A percentile compares a stretch with the other conserved stretches of the same genome.
Evolutionary conservation across 1,140 invertebrate genomes (phyloP).

Genomic region (Aphaenogaster floridana): DNA sequence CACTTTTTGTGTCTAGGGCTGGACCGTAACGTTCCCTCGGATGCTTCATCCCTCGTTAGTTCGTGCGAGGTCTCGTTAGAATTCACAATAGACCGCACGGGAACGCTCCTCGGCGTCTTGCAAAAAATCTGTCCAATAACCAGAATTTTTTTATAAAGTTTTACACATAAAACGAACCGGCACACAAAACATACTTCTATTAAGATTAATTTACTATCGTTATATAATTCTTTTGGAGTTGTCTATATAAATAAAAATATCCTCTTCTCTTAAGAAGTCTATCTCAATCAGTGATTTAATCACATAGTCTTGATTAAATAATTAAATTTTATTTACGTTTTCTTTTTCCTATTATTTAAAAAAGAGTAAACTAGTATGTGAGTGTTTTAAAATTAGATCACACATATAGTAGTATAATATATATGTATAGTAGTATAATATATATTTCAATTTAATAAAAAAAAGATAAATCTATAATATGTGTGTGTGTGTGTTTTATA

Average conservation of each 20-base stretch:
- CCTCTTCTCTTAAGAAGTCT: neutral
- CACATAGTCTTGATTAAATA: neutral
- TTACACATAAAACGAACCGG: slow-evolving; percentile 28
- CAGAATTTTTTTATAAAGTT: slow-evolving; percentile 36
- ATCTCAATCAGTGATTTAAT: neutral
- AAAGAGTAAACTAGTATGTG: neutral
- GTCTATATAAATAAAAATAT: slow-evolving; percentile 26
- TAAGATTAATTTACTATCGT: slow-evolving; percentile 12
- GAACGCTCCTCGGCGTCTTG: slow-evolving; percentile 2
- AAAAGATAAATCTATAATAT: too few species aligned
- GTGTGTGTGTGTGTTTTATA: too few species aligned
- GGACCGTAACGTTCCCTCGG: slow-evolving; percentile 68
- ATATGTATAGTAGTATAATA: neutral
- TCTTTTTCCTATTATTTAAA: neutral
- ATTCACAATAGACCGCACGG: slow-evolving; percentile 48
- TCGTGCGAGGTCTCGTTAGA: slow-evolving; percentile 67
- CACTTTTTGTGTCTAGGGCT: slow-evolving; percentile 76
- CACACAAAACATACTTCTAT: slow-evolving; percentile 6
- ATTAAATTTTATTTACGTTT: neutral
- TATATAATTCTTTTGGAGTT: neutral
- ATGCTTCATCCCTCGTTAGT: slow-evolving; percentile 73
- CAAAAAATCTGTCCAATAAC: slow-evolving; percentile 40
- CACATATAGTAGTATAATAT: neutral
- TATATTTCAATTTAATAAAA: neutral
- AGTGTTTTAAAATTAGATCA: neutral